Conservation (phyloP, 2,113 vertebrate genomes). For the Chloebia gouldiae region DNA sequence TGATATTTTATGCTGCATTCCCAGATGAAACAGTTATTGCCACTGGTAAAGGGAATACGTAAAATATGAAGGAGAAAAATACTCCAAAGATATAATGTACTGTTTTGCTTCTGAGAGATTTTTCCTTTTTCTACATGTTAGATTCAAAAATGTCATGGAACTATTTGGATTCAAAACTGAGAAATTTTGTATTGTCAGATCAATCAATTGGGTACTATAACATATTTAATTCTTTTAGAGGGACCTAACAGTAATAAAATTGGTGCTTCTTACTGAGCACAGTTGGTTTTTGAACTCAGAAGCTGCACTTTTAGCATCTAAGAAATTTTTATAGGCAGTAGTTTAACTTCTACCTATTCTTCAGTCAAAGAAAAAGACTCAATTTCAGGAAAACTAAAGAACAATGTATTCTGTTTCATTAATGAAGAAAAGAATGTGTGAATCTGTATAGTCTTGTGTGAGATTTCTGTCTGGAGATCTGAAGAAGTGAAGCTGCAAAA, state of each 20-base stretch:
- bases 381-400: background rate
- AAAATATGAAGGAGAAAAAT: background rate
- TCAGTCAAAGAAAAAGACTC: background rate
- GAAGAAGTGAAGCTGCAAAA: background rate
- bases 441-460: background rate
- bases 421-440: background rate
- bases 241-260: background rate
- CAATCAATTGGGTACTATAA: background rate
- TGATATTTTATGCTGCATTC: background rate
- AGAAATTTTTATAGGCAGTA: background rate
- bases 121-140: background rate
- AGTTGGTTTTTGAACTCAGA: background rate
- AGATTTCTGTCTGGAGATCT: background rate
- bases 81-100: background rate
- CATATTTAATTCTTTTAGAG: background rate
- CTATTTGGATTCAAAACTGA: background rate
- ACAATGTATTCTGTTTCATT: background rate
- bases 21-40: background rate
- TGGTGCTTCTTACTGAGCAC: fast-evolving
- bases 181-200: background rate
- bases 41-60: background rate
- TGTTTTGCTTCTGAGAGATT: background rate
- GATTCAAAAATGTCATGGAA: background rate
- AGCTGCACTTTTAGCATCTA: background rate
- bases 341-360: background rate